Evolutionary conservation across 2,888 invertebrate species (phyloP), one percentile per base, ranked within the genome.

Genomic region (Lycocerus yunnanus): DNA sequence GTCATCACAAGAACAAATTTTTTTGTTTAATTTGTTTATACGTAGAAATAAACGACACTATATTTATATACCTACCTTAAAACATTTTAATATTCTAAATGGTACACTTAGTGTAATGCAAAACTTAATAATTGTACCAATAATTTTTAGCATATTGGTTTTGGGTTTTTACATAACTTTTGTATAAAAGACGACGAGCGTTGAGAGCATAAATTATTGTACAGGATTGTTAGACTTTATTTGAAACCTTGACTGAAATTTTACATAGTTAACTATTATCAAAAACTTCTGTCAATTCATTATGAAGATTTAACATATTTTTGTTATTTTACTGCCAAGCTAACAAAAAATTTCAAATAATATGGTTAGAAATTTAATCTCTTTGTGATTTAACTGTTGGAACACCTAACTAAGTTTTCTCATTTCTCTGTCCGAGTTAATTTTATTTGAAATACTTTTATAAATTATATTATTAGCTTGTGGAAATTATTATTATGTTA

Each of bases 241-340:
- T 43, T 43, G 43, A 60, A 74, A 74, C 69, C 58, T 77, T 73
- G 69, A 71, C 60, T 75, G 77, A 73, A 77, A 76, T 77, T 77
- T 76, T 77, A 76, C 74, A 77, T 77, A 73, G 27, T 43, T 74
- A 65, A 73, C 71, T 75, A 71, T 73, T 71, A 73, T 75, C 69
- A 68, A 24, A 59, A 66, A 70, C 60, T 71, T 68, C 66, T 72
- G 65, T 68, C 67, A 66, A 74, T 73, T 18, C 16, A 65, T 70
- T 66, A n/a, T n/a, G n/a, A 66, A 24, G 11, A 68, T 66, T 73
- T 27, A 11, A 24, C 13, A 27, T 13, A n/a, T 27, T 13, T 27
- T 27, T 13, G 27, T 27, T 27, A n/a, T n/a, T n/a, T n/a, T n/a
- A n/a, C n/a, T n/a, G n/a, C n/a, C n/a, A n/a, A n/a, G n/a, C n/a